These are phyloP conservation scores for Pseudochaenichthys georgianus DNA, from an alignment of 2,797 vertebrate species.

Conservation along the genomic window DNA sequence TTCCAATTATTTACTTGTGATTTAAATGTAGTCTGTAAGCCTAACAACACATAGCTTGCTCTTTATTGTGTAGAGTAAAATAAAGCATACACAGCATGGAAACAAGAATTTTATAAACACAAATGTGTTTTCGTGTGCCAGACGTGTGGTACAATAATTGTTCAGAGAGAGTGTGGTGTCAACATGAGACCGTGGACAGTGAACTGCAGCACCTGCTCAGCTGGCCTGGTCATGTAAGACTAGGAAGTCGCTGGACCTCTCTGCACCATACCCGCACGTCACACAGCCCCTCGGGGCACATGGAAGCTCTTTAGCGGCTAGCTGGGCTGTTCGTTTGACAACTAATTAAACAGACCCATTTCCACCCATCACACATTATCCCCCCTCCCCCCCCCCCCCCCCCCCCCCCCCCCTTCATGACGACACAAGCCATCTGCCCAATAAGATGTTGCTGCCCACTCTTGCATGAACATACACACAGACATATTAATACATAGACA, in stretches of 20 bases:
- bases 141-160: neutral
- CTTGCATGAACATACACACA: constrained; percentile 46
- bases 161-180: neutral
- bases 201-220: constrained; percentile 38
- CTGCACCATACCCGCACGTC: constrained; percentile 14
- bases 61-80: neutral
- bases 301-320: constrained; percentile 83
- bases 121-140: neutral
- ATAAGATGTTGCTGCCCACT: constrained; percentile 85
- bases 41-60: neutral
- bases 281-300: constrained; percentile 29
- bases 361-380: constrained; percentile 87
- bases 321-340: constrained; percentile 88
- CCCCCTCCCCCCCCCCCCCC: constrained; percentile 77
- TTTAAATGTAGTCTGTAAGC: neutral
- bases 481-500: neutral
- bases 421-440: constrained; percentile 91
- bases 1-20: neutral
- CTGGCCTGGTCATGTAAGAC: constrained; percentile 32
- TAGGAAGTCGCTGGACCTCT: constrained; percentile 23
- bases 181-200: constrained; percentile 8
- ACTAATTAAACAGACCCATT: constrained; percentile 94
- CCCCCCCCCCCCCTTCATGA: constrained; percentile 79
- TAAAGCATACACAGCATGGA: too few species aligned
- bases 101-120: neutral